Percentiles rank a stretch among this genome's conserved stretches.
phyloP scores from a whole-genome alignment of 2,888 invertebrate species.

The Cataglyphis rosenhaueri region DNA sequence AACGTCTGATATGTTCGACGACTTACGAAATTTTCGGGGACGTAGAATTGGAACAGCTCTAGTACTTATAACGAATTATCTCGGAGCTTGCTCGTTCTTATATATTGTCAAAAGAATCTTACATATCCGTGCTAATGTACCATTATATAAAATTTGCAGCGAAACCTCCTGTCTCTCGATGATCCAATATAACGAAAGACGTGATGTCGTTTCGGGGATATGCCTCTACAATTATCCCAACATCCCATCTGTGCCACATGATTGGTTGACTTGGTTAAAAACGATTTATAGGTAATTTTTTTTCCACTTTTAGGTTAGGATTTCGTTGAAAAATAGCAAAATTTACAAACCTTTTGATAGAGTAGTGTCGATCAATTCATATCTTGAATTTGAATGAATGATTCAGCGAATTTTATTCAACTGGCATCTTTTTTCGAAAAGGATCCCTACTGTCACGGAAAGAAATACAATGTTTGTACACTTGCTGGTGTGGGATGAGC shows the following conservation, averaged over 20 bases:
- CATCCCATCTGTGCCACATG: constrained; percentile 87
- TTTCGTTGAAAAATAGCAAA: not conserved
- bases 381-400: not conserved
- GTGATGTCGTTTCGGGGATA: constrained; percentile 80
- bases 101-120: not conserved
- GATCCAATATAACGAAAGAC: constrained; percentile 82
- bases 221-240: constrained; percentile 86
- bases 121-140: constrained; percentile 3
- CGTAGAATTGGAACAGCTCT: constrained; percentile 74
- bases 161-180: constrained; percentile 86
- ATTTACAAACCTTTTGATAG: not conserved
- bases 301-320: not conserved
- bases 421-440: constrained; percentile 68
- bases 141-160: constrained; percentile 82
- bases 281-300: constrained; percentile 86
- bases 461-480: constrained; percentile 89
- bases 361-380: not conserved
- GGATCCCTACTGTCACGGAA: constrained; percentile 85
- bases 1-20: constrained; percentile 72
- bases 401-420: not conserved
- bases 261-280: constrained; percentile 88
- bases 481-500: constrained; percentile 87
- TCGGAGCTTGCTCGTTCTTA: not conserved
- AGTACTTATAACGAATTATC: constrained; percentile 75
- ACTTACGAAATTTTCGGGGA: constrained; percentile 81